Percentiles rank a stretch among this genome's conserved stretches.
phyloP scores from a whole-genome alignment of 2,797 vertebrate genomes.

The Pangasius djambal region DNA sequence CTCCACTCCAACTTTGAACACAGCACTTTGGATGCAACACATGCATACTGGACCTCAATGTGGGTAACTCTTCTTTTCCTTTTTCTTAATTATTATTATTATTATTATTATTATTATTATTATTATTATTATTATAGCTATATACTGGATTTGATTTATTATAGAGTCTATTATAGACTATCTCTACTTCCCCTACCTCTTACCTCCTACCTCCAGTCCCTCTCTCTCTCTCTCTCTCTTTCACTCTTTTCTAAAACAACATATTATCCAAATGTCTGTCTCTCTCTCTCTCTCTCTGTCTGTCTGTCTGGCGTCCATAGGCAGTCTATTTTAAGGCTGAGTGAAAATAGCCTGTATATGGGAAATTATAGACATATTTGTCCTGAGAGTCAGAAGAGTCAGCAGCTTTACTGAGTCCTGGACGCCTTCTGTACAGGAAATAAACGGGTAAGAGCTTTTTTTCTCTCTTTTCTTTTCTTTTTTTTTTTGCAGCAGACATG shows the following conservation, averaged over 20 bases:
- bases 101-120: conserved; percentile 2
- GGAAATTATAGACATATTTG: conserved; percentile 27
- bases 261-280: neutral
- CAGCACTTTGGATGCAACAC: conserved; percentile 36
- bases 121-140: neutral
- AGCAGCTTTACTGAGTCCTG: conserved; percentile 38
- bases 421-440: conserved; percentile 20
- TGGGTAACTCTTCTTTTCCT: conserved; percentile 58
- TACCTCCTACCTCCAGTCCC: neutral
- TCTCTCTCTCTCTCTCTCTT: neutral
- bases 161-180: neutral
- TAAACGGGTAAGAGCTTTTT: conserved; percentile 25
- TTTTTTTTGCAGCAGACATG: too few species aligned
- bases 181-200: neutral
- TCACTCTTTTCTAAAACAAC: neutral
- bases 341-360: conserved; percentile 17
- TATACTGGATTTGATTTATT: neutral
- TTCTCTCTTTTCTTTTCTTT: accelerated
- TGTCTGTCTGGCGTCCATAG: conserved; percentile 2
- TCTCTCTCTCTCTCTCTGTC: neutral
- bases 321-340: conserved; percentile 29
- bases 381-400: neutral
- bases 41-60: conserved; percentile 66
- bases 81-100: neutral
- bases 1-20: conserved; percentile 50